A percentile compares a stretch with the other conserved stretches of the same genome.
phyloP scores from a whole-genome alignment of 2,888 invertebrate genomes.

The Criorhina ranunculi region DNA sequence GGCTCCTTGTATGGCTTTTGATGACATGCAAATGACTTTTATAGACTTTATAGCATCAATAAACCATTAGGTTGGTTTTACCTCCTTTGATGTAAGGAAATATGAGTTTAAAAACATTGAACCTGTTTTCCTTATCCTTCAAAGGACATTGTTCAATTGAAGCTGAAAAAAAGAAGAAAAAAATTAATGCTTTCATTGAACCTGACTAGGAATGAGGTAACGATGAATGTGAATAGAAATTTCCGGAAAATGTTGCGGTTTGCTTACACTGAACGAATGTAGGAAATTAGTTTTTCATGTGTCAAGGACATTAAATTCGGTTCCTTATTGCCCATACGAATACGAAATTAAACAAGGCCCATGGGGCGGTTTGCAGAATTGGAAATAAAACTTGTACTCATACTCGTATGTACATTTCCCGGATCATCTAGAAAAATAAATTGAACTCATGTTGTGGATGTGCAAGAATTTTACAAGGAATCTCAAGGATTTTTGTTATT shows the following conservation, averaged over 20 bases:
- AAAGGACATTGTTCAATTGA: background rate
- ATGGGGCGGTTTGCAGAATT: no score
- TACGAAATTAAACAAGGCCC: no score
- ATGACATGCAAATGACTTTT: slow-evolving; percentile 15
- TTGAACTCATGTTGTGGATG: no score
- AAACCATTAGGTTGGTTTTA: background rate
- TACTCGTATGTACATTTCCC: no score
- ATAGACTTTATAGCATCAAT: slow-evolving; percentile 20
- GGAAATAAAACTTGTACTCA: no score
- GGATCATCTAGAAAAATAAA: no score
- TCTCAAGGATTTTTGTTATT: no score
- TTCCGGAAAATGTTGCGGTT: background rate
- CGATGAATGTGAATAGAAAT: background rate
- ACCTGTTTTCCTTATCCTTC: background rate
- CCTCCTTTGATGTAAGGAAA: background rate
- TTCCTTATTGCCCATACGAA: no score
- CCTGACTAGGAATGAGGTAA: background rate
- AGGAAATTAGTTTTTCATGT: no score
- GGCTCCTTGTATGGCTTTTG: background rate
- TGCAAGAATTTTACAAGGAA: no score
- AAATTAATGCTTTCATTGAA: background rate
- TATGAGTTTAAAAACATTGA: no score
- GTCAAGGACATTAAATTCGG: no score
- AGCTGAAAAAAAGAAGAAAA: background rate
- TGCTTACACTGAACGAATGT: background rate